These are phyloP conservation scores for Hydrophis major DNA, from an alignment of 2,797 vertebrate genomes.

Conservation along the genomic window DNA sequence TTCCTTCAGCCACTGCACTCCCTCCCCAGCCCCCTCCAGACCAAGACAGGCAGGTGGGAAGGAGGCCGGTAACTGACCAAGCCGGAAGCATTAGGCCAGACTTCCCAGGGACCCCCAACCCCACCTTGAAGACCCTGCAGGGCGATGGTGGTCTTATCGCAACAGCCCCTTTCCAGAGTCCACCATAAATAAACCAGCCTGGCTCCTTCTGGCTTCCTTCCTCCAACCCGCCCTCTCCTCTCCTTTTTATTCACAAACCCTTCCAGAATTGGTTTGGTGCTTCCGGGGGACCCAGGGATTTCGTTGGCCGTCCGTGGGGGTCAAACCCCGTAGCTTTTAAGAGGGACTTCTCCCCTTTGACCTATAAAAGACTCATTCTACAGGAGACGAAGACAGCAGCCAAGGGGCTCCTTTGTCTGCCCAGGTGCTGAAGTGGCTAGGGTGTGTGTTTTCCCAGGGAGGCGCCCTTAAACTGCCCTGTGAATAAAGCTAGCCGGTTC, in stretches of 20 bases:
- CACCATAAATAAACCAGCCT: not conserved
- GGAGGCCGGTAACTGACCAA: not conserved
- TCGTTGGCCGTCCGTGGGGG: not conserved
- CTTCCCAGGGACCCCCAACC: no score
- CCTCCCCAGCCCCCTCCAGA: not conserved
- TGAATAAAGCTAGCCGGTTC: not conserved
- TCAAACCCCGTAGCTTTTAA: not conserved
- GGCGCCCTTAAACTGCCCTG: not conserved
- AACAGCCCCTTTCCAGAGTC: not conserved
- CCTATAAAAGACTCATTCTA: not conserved
- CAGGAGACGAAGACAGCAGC: not conserved
- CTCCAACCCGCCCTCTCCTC: not conserved
- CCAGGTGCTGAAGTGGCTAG: not conserved
- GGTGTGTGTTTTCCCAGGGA: not conserved
- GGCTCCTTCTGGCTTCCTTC: not conserved
- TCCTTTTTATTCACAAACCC: not conserved
- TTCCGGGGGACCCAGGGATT: not conserved
- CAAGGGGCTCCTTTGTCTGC: not conserved
- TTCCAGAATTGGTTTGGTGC: not conserved
- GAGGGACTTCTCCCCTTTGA: not conserved
- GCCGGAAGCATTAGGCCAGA: not conserved
- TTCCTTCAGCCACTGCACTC: not conserved
- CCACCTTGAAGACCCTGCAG: not conserved
- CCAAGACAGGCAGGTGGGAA: not conserved
- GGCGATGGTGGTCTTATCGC: no score